phyloP scores from a whole-genome alignment of 1,140 invertebrate species.

The Dendroctonus ponderosae region DNA sequence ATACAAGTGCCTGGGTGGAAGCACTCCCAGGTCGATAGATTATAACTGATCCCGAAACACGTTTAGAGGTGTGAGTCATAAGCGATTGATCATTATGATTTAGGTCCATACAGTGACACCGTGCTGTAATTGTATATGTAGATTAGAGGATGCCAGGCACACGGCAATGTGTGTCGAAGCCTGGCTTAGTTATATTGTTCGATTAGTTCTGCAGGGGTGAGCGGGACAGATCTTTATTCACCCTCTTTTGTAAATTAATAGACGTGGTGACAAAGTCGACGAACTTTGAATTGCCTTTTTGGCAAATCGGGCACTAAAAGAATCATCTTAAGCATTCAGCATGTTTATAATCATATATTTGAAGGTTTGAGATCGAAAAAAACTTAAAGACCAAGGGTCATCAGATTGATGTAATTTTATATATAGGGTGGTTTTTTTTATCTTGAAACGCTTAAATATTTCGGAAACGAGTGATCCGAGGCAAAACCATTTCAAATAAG shows the following conservation, averaged over 20 bases:
- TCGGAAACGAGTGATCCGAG: too few species aligned
- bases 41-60: conserved; percentile 23
- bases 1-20: too few species aligned
- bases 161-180: conserved; percentile 39
- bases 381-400: too few species aligned
- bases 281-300: conserved; percentile 8
- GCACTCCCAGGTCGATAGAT: too few species aligned
- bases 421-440: too few species aligned
- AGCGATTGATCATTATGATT: conserved; percentile 25
- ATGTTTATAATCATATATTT: too few species aligned
- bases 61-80: conserved; percentile 19
- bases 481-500: too few species aligned
- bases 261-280: conserved; percentile 11
- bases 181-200: conserved; percentile 45
- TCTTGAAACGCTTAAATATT: too few species aligned
- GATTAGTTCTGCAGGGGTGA: conserved; percentile 48
- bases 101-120: conserved; percentile 28
- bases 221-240: conserved; percentile 18
- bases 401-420: too few species aligned
- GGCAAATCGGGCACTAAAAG: neutral
- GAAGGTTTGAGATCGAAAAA: too few species aligned
- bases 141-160: conserved; percentile 42
- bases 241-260: conserved; percentile 12
- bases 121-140: conserved; percentile 35
- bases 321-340: neutral